Evolutionary conservation across 2,888 invertebrate species (phyloP), one percentile per base, ranked within the genome.

Genomic region (Calameuta filiformis): DNA sequence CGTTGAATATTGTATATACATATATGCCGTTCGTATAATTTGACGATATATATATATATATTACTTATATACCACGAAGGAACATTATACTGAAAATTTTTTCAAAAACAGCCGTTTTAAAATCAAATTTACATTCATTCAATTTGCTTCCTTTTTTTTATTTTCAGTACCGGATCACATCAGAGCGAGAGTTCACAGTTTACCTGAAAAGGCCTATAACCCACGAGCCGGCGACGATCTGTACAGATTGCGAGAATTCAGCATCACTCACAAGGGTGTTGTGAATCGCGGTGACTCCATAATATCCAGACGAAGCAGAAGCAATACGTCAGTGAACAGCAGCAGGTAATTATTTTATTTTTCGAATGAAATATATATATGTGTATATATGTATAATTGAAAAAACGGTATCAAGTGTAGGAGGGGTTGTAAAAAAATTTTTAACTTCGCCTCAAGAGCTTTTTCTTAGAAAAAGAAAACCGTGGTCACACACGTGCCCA

Each of bases 231-330:
- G 96, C 73, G 97, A 97, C 87, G 97, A 97, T 92, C 93, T 97
- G 78, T 97, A 97, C 92, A 94, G 97, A 40, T 93, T 97, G 80
- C 92, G 97, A 1, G 97, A 95, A 79, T 97, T 97, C 93, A 96
- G 96, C 90, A 97, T 97, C 89, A 96, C 96, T 76, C 96, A 96
- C 89, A 97, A 97, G 91, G 97, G 97, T 0, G 96, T 97, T 40
- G 96, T 97, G 83, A 97, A 97, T 92, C 96, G 97, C 84, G 97
- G 97, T 0, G 97, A 97, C 92, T 96, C 96, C 78, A 96, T 97
- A 86, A 96, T 97, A 90, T 96, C 96, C 84, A 93, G 97, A 12
- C 93, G 97, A 69, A 97, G 97, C 79, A 94, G 96, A 71, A 97
- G 97, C 83, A 97, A 97, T 87, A 97, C 97, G 4, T 97, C 97